Percentiles rank a stretch among this genome's conserved stretches.
Conservation (phyloP, 2,797 vertebrate genomes). For the Phrynocephalus vlangalii region DNA sequence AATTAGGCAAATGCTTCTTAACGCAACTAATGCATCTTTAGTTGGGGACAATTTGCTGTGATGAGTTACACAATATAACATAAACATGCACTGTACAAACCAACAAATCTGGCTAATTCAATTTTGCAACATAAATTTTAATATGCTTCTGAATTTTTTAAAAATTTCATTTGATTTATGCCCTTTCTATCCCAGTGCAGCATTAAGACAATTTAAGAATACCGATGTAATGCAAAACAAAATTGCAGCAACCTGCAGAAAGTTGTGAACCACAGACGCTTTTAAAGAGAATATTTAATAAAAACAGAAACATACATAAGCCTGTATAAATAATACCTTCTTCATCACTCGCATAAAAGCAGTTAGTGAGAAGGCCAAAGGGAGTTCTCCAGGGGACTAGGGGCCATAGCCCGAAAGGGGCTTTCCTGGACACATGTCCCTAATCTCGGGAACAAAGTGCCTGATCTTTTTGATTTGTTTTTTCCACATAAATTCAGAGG, state of each 20-base stretch:
- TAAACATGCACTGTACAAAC: too few relatives aligned
- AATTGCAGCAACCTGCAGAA: background rate
- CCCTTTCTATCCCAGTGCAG: background rate
- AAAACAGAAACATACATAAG: background rate
- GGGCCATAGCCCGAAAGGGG: background rate
- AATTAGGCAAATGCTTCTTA: too few relatives aligned
- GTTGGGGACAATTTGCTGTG: too few relatives aligned
- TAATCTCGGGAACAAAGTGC: background rate
- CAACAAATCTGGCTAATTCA: too few relatives aligned
- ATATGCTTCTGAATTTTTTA: background rate
- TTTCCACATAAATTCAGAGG: background rate
- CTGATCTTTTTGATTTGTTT: background rate
- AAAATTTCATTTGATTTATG: background rate
- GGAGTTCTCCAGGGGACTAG: background rate
- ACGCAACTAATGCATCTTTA: too few relatives aligned
- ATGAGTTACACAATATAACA: too few relatives aligned
- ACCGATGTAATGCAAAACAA: background rate
- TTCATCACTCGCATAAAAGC: background rate
- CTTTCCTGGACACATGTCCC: background rate
- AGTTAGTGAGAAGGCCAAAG: background rate
- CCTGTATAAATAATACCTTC: background rate
- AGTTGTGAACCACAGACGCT: background rate
- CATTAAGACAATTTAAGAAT: background rate
- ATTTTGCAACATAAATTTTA: too few relatives aligned
- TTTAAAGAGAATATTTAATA: background rate